Conservation (phyloP, 1,140 invertebrate species). For the Heliothis subflexa region DNA sequence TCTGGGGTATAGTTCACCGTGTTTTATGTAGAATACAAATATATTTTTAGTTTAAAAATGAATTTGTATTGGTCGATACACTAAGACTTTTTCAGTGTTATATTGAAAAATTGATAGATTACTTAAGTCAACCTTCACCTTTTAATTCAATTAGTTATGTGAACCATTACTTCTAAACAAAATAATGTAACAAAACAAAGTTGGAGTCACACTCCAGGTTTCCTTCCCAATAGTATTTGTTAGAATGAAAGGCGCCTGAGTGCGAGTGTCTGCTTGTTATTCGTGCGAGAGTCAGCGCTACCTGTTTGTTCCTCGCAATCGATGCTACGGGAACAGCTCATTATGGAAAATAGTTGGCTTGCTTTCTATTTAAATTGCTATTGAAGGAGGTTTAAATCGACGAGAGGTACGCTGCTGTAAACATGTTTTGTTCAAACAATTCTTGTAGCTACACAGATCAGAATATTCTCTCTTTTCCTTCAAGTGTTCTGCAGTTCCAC, state of each 20-base stretch:
- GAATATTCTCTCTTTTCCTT: too few species aligned
- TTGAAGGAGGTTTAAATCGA: slow-evolving; percentile 19
- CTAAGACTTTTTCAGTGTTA: too few species aligned
- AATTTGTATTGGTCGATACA: too few species aligned
- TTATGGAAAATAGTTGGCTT: slow-evolving; percentile 38
- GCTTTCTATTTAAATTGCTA: slow-evolving; percentile 34
- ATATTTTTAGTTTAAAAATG: too few species aligned
- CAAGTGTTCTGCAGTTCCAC: too few species aligned
- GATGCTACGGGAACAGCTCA: slow-evolving; percentile 28
- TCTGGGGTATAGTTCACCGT: too few species aligned
- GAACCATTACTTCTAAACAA: too few species aligned
- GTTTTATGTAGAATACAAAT: too few species aligned
- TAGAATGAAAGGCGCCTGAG: slow-evolving; percentile 11
- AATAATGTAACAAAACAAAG: background rate
- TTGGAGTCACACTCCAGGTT: background rate
- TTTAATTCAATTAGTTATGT: too few species aligned
- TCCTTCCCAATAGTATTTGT: background rate
- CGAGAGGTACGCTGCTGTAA: background rate
- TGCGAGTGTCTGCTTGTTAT: slow-evolving; percentile 41
- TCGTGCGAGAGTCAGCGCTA: slow-evolving; percentile 15
- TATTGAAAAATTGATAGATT: too few species aligned
- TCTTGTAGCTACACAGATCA: background rate
- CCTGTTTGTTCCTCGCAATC: slow-evolving; percentile 40
- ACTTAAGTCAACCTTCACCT: too few species aligned
- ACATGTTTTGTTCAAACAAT: background rate